Evolutionary conservation across 2,888 invertebrate species (phyloP), one percentile per base, ranked within the genome.

Genomic region (Alloplasta piceator): DNA sequence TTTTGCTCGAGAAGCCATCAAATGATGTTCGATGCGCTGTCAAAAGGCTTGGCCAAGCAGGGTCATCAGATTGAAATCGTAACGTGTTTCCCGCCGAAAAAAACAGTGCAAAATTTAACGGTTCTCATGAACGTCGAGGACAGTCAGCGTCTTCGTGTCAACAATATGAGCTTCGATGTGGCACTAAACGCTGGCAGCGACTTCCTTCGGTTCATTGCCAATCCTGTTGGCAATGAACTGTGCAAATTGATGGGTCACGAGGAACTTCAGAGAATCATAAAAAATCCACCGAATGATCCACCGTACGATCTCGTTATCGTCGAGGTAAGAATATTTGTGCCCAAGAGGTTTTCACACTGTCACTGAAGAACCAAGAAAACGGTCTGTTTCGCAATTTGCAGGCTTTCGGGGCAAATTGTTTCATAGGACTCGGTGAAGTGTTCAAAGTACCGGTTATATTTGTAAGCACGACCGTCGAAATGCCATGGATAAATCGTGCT

Each of bases 381-480:
- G 1, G 43, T 0, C 10, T 5, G 4, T 26, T 48, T 9, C 26
- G 26, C 9, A 9, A 16, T 26, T 38, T 58, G 9, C 70, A 88
- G 87, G 84, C 94, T 78, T 95, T 95, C 84, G 94, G 93, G 78
- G 93, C 93, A 16, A 95, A 95, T 82, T 95, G 95, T 84, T 90
- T 94, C 61, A 89, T 95, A 82, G 95, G 94, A 0, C 90, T 95
- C 12, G 94, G 94, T 0, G 91, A 95, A 86, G 88, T 93, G 70
- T 89, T 95, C 63, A 91, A 93, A 39, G 93, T 93, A 6, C 95
- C 95, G 0, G 93, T 94, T 1, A 92, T 95, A 0, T 94, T 93
- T 0, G 81, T 94, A 1, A 94, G 94, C 38, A 94, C 94, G 0
- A 94, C 94, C 67, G 90, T 92, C 0, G 85, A 94, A 6, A 93